Base-by-base conservation (phyloP, 1,140 invertebrate genomes). In the Cydia pomonella region DNA sequence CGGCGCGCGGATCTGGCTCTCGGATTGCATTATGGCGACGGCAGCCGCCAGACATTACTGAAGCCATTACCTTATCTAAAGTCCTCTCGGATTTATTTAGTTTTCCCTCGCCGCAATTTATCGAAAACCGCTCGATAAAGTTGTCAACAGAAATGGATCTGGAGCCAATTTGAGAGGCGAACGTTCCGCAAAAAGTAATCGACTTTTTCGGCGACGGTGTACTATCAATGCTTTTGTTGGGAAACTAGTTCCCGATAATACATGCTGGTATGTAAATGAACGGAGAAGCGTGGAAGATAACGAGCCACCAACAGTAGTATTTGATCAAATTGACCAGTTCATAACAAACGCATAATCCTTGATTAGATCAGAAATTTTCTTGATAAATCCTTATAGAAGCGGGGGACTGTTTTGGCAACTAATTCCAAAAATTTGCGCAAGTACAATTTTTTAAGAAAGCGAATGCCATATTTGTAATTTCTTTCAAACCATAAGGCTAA, bases 1-100 rank as follows among this genome's bases (percentile, higher is more conserved):
- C 81, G 80, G 82, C 79, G 81, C 66, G 78, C 86, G 85, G 84
- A 82, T 79, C 77, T 84, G 79, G 82, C 79, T 89, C 87, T 85
- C 82, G 86, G 88, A 92, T 91, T 92, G 89, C 91, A 91, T 91
- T 91, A 91, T 85, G 82, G 86, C 83, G 80, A 80, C 83, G 82
- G 85, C 87, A 89, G 87, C 87, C 84, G 82, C 85, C 79, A 90
- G 87, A 86, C 90, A 90, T 91, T 91, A 92, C 87, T 86, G 87
- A 85, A 87, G 82, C 90, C 89, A 92, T 92, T 92, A 92, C 91
- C 89, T 92, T 92, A 92, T 92, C 91, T 92, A 88, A 92, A 92
- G 89, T 88, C 89, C 87, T 90, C 87, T 89, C 85, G 90, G 90
- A 92, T 92, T 92, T 92, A 92, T 92, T 92, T 92, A 92, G 89